These are phyloP conservation scores for Hesperia comma DNA, from an alignment of 2,888 invertebrate species.

Conservation along the genomic window DNA sequence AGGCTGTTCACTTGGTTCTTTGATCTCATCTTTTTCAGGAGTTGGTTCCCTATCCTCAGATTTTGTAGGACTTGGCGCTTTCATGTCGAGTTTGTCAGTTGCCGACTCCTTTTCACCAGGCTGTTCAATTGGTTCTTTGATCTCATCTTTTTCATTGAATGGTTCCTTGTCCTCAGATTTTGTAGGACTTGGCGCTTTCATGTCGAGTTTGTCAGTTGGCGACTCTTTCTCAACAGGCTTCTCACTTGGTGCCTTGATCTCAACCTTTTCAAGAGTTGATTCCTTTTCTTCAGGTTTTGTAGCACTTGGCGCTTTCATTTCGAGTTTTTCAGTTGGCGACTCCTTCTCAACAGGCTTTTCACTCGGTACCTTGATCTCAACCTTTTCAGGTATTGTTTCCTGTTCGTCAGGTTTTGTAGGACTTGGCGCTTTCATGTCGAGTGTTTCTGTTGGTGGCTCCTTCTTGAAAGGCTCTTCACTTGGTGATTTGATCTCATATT, in stretches of 20 bases:
- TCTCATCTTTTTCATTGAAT: background rate
- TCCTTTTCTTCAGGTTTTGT: background rate
- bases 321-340: background rate
- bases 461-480: background rate
- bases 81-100: background rate
- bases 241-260: background rate
- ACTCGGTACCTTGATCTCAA: background rate
- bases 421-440: background rate
- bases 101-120: slow-evolving; percentile 20
- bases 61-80: slow-evolving; percentile 8
- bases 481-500: no score
- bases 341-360: background rate
- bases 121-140: background rate
- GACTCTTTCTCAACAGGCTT: slow-evolving; percentile 2
- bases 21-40: slow-evolving; percentile 2
- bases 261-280: slow-evolving; percentile 3
- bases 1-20: background rate
- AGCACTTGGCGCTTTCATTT: background rate
- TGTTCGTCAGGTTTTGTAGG: background rate
- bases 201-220: background rate
- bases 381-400: slow-evolving; percentile 8
- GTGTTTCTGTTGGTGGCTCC: background rate
- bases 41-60: background rate
- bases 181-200: background rate
- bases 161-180: background rate